Base-by-base conservation (phyloP, 2,888 invertebrate genomes). In the Chloromyia formosa region DNA sequence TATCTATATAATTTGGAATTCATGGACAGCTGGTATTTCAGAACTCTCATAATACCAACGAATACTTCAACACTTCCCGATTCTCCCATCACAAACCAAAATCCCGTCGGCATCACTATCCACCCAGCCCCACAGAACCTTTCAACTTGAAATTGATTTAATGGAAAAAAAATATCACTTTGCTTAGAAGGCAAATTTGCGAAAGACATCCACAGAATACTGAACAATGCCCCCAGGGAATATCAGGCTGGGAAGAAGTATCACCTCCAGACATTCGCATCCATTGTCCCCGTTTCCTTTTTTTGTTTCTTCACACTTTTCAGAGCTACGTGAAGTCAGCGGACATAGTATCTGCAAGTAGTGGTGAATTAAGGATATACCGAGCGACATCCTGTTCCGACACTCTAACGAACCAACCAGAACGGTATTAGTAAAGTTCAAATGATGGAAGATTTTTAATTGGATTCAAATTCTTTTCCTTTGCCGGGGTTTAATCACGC, bases 381-480 rank as follows among this genome's bases (percentile, higher is more conserved):
- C 27, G 3, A 35, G 27, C 27, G 27, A 35, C 27, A 35, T 35
- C 27, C 27, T 4, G 27, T 35, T 49, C 49, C 49, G 49, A 49
- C 49, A n/a, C 49, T 49, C 49, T 49, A n/a, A n/a, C 49, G 49
- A 2, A 49, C 12, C 14, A 49, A 7, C 49, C 16, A 49, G 14
- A 49, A 49, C 2, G 49, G 49, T 49, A 66, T 45, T 22, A 66
- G 53, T 49, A 14, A 49, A 66, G 66, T 45, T 66, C 23, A 53
- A 49, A 66, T 53, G 20, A 66, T 49, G 45, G 66, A 53, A 49
- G 64, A 49, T 66, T 20, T 66, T 66, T 66, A 66, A 66, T 66
- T 66, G 53, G 66, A 66, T 49, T 49, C 62, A 66, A 66, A 66
- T 66, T 66, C 66, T 16, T 49, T 64, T 66, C 23, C 22, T 66